Evolutionary conservation across 2,888 invertebrate genomes (phyloP), one percentile per base, ranked within the genome.

Genomic region (Heliconius cydno): DNA sequence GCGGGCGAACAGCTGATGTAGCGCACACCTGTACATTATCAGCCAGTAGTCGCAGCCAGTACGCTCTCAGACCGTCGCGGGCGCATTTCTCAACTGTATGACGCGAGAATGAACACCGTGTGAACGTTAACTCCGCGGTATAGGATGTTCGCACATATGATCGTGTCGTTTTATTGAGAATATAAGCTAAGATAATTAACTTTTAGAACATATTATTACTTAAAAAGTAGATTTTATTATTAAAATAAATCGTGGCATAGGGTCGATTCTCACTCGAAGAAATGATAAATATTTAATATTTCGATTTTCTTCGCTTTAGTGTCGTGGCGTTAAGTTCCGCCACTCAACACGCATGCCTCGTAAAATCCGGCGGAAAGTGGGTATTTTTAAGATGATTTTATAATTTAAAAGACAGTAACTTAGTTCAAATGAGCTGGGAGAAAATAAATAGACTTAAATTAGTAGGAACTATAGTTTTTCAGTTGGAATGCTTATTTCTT

Each of bases 1-100:
- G 91, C 90, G 89, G 46, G 88, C 86, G 91, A 94, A 92, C 92
- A 93, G 93, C 92, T 94, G 94, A 93, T 79, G 41, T 60, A 83
- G 86, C 89, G 91, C 93, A 92, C 94, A 94, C 94, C 94, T 94
- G 94, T 93, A 92, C 85, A 82, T 81, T 83, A 84, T 83, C 84
- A 83, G 73, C 41, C 41, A 41, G 6, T 34, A 34, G 34, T 34
- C 9, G 34, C 12, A 41, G 74, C 84, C 19, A 70, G 41, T 68
- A 85, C 91, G 90, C 92, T 92, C 92, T 92, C 92, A 92, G 92
- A 91, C 90, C 85, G 84, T 79, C 87, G 87, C 87, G 85, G 76
- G 86, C 91, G 90, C 90, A 89, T 89, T 88, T 88, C 82, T 88
- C 86, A 88, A 90, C 90, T 90, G 87, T 86, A 88, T 88, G 89